Conservation (phyloP, 2,113 vertebrate species). For the Passer domesticus region DNA sequence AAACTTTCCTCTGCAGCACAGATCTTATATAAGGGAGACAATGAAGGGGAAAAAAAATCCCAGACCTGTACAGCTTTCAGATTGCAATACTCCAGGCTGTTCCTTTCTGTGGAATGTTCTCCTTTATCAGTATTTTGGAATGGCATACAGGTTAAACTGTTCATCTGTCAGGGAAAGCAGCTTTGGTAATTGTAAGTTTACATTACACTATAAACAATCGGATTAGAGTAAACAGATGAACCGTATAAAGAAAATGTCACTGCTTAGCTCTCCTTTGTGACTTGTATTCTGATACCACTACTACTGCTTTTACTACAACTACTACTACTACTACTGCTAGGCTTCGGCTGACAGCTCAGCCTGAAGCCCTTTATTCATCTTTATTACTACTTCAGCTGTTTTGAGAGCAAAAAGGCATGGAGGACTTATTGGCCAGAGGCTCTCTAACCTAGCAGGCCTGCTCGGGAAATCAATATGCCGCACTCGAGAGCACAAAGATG, state of each 20-base stretch:
- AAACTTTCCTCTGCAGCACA: conserved; percentile 35
- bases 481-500: conserved; percentile 69
- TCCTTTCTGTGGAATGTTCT: not conserved
- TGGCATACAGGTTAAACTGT: conserved; percentile 18
- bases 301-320: conserved; percentile 63
- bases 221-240: conserved; percentile 50
- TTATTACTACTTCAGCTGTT: conserved; percentile 82
- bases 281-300: conserved; percentile 73
- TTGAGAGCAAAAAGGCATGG: conserved; percentile 62
- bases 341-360: conserved; percentile 78
- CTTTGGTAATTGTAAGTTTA: conserved; percentile 42
- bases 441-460: conserved; percentile 56
- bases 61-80: not conserved
- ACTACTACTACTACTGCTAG: conserved; percentile 41
- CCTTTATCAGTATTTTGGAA: conserved; percentile 32
- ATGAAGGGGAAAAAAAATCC: not conserved
- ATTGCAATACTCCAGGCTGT: not conserved
- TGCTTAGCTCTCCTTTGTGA: conserved; percentile 53
- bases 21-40: conserved; percentile 25
- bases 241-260: conserved; percentile 62
- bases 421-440: conserved; percentile 75
- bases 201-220: not conserved
- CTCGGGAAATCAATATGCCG: conserved; percentile 74
- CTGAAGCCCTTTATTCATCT: conserved; percentile 78
- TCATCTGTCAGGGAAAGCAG: conserved; percentile 26